phyloP scores from a whole-genome alignment of 2,797 vertebrate genomes.

The Acipenser oxyrinchus region DNA sequence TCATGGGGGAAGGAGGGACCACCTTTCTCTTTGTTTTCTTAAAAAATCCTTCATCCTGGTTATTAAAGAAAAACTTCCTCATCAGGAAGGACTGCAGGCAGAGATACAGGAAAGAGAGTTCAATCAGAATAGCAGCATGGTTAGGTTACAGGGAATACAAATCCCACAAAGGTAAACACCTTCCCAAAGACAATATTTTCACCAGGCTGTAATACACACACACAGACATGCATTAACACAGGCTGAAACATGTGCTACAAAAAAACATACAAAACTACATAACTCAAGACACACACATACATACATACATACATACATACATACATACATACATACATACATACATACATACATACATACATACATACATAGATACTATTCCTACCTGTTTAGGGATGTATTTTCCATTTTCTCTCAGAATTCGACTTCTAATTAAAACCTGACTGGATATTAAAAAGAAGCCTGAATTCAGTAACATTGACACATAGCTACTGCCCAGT shows the following conservation, averaged over 20 bases:
- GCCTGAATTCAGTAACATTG: too few species aligned
- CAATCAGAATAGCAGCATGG: neutral
- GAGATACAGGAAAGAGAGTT: neutral
- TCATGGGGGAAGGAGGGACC: conserved; percentile 95
- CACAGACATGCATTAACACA: too few species aligned
- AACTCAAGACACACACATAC: neutral
- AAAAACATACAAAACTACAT: too few species aligned
- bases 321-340: neutral
- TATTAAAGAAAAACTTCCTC: conserved; percentile 97
- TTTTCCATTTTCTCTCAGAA: conserved; percentile 96
- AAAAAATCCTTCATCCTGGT: conserved; percentile 97
- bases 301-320: neutral
- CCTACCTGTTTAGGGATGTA: conserved; percentile 95
- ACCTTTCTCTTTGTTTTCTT: conserved; percentile 99
- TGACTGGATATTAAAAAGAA: conserved; percentile 67
- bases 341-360: neutral
- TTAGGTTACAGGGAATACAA: neutral
- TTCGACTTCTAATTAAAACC: conserved; percentile 93
- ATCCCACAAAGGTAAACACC: too few species aligned
- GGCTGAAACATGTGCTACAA: too few species aligned
- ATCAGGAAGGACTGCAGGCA: conserved; percentile 83
- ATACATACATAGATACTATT: neutral
- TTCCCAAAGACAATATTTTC: too few species aligned
- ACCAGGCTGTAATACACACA: too few species aligned
- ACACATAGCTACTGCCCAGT: too few species aligned